Evolutionary conservation across 2,888 invertebrate species (phyloP), one percentile per base, ranked within the genome.

Genomic region (Muschampia plurimacula): DNA sequence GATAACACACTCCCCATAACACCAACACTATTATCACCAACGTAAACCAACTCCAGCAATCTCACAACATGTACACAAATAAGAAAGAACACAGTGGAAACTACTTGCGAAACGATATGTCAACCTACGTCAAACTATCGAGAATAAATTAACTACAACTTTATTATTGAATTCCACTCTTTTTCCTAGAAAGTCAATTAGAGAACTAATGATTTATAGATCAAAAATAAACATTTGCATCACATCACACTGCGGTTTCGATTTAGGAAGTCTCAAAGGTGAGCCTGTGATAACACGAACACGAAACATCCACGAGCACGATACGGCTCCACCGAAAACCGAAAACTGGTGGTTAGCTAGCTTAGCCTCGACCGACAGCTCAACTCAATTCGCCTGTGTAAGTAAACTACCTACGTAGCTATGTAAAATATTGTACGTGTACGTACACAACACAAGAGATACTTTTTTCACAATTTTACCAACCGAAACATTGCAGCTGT

Each of bases 21-120:
- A 76, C 75, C 76, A 78, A 72, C 77, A 77, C 77, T 77, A 74
- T 78, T 74, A 76, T 66, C 74, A 80, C 77, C 71, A 78, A 78
- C 41, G 15, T 52, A 63, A 77, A 80, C 81, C 79, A 81, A 77
- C 80, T 79, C 78, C 79, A 77, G 79, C 85, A 85, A 88, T 87
- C 85, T 83, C 86, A 88, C 86, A 84, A 84, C 82, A 84, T 82
- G 85, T 89, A 92, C 91, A 92, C 91, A 92, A 91, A 90, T 90
- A 55, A 8, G 52, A 90, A 86, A 89, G 87, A 89, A 90, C 88
- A 88, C 84, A 78, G 84, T 83, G 82, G 84, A 86, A 84, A 86
- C 83, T 86, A 89, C 89, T 92, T 91, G 90, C 89, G 90, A 92
- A 91, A 92, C 83, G 88, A 86, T 87, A 89, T 88, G 90, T 89